phyloP scores from a whole-genome alignment of 2,888 invertebrate genomes.

The Phortica magna region DNA sequence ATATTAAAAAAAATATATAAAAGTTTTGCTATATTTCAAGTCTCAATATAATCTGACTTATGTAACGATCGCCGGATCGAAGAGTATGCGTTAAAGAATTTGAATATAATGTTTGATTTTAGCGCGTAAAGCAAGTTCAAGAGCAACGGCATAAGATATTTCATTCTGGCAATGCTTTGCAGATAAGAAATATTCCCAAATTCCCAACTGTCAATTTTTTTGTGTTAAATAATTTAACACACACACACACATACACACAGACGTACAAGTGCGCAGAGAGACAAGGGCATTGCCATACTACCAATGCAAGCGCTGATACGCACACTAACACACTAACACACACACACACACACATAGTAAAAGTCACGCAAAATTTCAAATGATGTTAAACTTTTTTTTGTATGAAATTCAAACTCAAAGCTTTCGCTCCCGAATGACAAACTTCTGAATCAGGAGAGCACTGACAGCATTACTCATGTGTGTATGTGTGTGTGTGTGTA shows the following conservation, averaged over 20 bases:
- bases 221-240: slow-evolving; percentile 54
- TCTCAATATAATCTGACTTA: too few relatives aligned
- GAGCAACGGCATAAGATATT: slow-evolving; percentile 51
- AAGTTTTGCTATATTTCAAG: too few relatives aligned
- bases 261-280: slow-evolving; percentile 15
- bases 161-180: slow-evolving; percentile 63
- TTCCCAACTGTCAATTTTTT: slow-evolving; percentile 63
- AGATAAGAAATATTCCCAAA: slow-evolving; percentile 59
- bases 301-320: not conserved
- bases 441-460: slow-evolving; percentile 52
- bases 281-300: slow-evolving; percentile 32
- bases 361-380: slow-evolving; percentile 7
- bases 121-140: slow-evolving; percentile 58
- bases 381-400: not conserved
- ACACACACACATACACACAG: slow-evolving; percentile 28
- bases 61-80: too few relatives aligned
- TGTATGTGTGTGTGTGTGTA: slow-evolving; percentile 36
- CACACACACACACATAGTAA: slow-evolving; percentile 16
- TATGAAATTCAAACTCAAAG: slow-evolving; percentile 44
- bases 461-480: slow-evolving; percentile 21
- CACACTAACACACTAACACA: slow-evolving; percentile 18
- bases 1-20: too few relatives aligned
- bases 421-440: slow-evolving; percentile 64
- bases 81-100: not conserved
- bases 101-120: not conserved